Conservation (phyloP, 2,797 vertebrate species). For the Myripristis jacobus region DNA sequence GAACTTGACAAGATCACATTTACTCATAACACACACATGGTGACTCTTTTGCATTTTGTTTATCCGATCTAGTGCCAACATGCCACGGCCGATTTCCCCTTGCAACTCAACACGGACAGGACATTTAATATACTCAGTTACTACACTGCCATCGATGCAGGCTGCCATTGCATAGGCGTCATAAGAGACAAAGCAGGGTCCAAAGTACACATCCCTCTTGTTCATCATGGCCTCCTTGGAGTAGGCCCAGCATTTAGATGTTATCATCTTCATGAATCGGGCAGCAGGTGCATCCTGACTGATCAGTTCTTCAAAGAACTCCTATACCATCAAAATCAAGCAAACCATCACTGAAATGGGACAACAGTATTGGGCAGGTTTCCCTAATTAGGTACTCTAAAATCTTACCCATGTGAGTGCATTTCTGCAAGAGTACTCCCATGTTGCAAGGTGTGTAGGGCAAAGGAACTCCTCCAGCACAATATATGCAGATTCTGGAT, state of each 20-base stretch:
- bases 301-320: constrained; percentile 81
- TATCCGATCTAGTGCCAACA: constrained; percentile 81
- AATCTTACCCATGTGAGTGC: constrained; percentile 81
- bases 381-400: not conserved
- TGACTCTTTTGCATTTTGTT: constrained; percentile 76
- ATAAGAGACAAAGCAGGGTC: constrained; percentile 81
- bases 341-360: not conserved
- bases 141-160: constrained; percentile 76
- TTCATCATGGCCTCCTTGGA: constrained; percentile 55
- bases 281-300: constrained; percentile 76
- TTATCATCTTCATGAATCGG: constrained; percentile 82
- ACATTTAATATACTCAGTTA: constrained; percentile 75
- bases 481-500: constrained; percentile 84
- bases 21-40: constrained; percentile 73
- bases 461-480: constrained; percentile 85
- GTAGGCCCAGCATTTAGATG: constrained; percentile 77
- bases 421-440: constrained; percentile 82
- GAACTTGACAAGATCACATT: constrained; percentile 79
- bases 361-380: not conserved
- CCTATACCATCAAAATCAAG: constrained; percentile 65
- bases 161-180: constrained; percentile 83
- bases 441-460: constrained; percentile 78
- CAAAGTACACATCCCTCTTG: constrained; percentile 75
- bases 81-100: constrained; percentile 77
- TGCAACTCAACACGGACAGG: constrained; percentile 81